Evolutionary conservation across 2,113 vertebrate species (phyloP), one percentile per base, ranked within the genome.

Genomic region (Ailurus styani): DNA sequence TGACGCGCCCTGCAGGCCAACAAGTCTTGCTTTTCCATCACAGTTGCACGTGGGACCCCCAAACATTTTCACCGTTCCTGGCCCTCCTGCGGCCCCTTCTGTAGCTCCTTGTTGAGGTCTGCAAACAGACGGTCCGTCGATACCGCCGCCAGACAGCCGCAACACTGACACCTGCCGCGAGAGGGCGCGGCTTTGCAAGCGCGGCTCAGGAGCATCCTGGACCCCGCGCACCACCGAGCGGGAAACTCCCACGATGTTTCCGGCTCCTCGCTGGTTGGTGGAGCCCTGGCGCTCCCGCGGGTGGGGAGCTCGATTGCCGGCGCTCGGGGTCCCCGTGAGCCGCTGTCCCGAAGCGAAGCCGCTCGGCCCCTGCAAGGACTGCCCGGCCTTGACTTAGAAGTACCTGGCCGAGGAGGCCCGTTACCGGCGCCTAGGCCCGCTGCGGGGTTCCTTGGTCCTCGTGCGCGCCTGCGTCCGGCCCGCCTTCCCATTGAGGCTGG

Each of bases 131-230:
- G 11, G 27, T 62, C 57, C 1, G 10, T 47, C 15, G 45, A 31
- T 17, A 15, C 23, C 37, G 78, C 52, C 7, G 14, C 23, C 31
- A 17, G 27, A 10, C 25, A 20, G 20, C 81, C 29, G 25, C 25
- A 20, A 42, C 81, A 5, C 52, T 15, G 70, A 25, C 37, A 14
- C 7, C 17, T 31, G 25, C 81, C 1, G 13, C 8, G 7, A 64
- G 34, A 40, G 23, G 10, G 12, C 68, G 18, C 6, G 15, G 17
- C 52, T 13, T 21, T 1, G n/a, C 15, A 12, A 11, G 27, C 6
- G 0, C 8, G 10, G 27, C n/a, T 2, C 0, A 0, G 15, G 27
- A 7, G 85, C 13, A 4, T 42, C 27, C 10, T 0, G 86, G 27
- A 42, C 52, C 52, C 4, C 14, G 34, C 7, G 29, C 37, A 45